Evolutionary conservation across 35 echinoderm and acorn worm genomes (phyloP).

Genomic region (Acanthaster planci): DNA sequence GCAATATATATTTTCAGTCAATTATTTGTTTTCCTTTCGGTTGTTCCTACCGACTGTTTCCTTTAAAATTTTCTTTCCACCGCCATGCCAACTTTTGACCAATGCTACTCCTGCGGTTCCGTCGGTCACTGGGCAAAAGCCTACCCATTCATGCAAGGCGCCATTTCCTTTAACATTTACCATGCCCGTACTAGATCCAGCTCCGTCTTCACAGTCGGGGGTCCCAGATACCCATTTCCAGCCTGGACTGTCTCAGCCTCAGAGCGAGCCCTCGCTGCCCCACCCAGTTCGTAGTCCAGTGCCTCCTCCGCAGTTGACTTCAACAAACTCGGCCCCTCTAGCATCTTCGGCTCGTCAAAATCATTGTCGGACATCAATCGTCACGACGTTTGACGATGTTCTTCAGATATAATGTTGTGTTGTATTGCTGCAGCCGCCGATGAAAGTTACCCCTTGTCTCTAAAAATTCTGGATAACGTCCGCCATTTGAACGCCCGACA

Average conservation of each 20-base stretch:
- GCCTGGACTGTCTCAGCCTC: background rate
- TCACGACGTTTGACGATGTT: background rate
- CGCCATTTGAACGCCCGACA: background rate
- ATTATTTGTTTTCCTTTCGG: too few relatives aligned
- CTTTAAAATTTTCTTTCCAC: too few relatives aligned
- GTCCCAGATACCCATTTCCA: too few relatives aligned
- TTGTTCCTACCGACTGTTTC: too few relatives aligned
- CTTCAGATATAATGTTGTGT: background rate
- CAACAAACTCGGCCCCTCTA: background rate
- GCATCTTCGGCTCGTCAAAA: background rate
- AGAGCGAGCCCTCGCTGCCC: background rate
- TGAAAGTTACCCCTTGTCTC: background rate
- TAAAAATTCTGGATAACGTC: background rate
- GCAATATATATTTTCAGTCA: too few relatives aligned
- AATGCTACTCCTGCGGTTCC: background rate
- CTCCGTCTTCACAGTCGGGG: background rate
- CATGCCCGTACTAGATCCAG: background rate
- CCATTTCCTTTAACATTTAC: background rate
- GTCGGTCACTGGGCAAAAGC: background rate
- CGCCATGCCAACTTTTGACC: too few relatives aligned
- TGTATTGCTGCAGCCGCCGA: background rate
- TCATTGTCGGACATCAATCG: background rate
- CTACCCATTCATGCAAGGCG: background rate
- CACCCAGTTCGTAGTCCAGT: background rate
- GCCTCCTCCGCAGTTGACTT: background rate